Evolutionary conservation across 2,113 vertebrate genomes (phyloP).

Genomic region (Sceloporus undulatus): DNA sequence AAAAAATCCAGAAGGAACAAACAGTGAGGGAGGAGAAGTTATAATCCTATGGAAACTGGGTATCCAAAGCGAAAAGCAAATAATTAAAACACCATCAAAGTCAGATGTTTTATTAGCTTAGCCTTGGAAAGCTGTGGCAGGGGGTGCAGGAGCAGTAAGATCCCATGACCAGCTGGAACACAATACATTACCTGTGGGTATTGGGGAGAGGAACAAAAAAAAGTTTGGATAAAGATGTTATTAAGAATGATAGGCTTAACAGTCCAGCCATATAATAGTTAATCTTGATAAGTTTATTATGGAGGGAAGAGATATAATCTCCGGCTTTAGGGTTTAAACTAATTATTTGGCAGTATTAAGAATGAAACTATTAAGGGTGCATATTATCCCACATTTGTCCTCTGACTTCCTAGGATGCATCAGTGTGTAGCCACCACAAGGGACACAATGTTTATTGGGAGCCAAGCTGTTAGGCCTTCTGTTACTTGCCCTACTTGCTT

Average conservation of each 20-base stretch:
- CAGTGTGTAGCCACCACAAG: not conserved
- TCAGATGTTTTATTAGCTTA: slow-evolving; percentile 45
- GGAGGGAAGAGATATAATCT: not conserved
- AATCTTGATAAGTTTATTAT: not conserved
- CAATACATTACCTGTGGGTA: not conserved
- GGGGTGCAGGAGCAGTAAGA: slow-evolving; percentile 25
- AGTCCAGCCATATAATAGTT: not conserved
- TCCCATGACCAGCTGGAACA: not conserved
- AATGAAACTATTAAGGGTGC: not conserved
- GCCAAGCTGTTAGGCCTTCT: not conserved
- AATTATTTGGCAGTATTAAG: not conserved
- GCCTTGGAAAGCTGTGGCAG: not conserved
- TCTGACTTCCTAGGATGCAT: not conserved
- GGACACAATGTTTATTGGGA: not conserved
- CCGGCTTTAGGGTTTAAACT: slow-evolving; percentile 1
- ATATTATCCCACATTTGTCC: slow-evolving; percentile 11
- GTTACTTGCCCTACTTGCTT: not conserved
- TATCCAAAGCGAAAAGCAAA: slow-evolving; percentile 63
- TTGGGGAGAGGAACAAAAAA: not conserved
- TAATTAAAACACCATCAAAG: slow-evolving; percentile 73
- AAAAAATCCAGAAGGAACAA: slow-evolving; percentile 14
- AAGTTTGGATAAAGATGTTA: not conserved
- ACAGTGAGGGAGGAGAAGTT: slow-evolving; percentile 44
- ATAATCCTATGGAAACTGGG: slow-evolving; percentile 58
- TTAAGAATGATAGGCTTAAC: not conserved